Conservation (phyloP, 2,797 vertebrate genomes). For the Channallabes apus region DNA sequence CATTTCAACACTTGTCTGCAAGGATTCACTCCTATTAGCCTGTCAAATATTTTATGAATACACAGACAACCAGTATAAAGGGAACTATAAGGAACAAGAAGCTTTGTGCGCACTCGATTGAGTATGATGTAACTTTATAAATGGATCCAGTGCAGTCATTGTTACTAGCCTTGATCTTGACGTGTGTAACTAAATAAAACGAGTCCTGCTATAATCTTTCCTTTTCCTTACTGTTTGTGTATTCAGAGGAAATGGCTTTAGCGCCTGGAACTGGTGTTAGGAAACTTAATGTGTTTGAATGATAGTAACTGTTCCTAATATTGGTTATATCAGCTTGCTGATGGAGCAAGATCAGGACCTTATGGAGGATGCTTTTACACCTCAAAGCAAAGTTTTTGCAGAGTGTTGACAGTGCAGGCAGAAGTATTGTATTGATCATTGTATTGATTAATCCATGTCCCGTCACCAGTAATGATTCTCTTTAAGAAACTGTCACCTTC, state of each 20-base stretch:
- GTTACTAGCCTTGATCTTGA: not conserved
- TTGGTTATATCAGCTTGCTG: not conserved
- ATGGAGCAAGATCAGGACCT: too few species aligned
- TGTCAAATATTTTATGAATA: not conserved
- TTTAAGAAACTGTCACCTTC: too few species aligned
- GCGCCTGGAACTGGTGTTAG: not conserved
- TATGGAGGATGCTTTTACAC: too few species aligned
- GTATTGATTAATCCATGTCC: too few species aligned
- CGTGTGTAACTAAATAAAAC: not conserved
- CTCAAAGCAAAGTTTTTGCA: too few species aligned
- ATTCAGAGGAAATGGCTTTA: not conserved
- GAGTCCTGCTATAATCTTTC: not conserved
- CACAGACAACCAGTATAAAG: not conserved
- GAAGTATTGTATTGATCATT: too few species aligned
- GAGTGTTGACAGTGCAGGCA: too few species aligned
- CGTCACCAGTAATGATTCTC: too few species aligned
- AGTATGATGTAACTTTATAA: conserved; percentile 2
- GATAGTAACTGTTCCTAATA: not conserved
- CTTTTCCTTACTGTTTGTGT: not conserved
- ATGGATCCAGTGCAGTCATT: not conserved
- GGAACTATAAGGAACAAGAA: not conserved
- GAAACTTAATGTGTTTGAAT: not conserved
- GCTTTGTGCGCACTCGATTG: not conserved
- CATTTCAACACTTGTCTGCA: not conserved
- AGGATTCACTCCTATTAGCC: not conserved